Conservation (phyloP, 2,888 invertebrate species). For the Pollenia labialis region DNA sequence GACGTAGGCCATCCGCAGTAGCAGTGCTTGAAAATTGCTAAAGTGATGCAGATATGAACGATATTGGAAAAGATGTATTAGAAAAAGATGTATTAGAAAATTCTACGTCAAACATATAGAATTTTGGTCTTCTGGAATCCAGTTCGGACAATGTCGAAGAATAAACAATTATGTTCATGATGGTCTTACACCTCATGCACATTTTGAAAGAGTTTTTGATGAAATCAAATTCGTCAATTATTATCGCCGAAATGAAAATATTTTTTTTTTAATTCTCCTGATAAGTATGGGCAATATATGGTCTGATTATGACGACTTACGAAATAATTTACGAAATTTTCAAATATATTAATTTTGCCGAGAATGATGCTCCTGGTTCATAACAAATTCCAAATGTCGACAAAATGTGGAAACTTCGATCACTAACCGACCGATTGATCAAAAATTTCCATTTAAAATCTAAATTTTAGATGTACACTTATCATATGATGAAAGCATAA, state of each 20-base stretch:
- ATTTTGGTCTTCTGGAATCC: too few species aligned
- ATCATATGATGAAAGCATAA: constrained; percentile 53
- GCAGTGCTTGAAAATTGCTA: background rate
- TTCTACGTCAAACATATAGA: background rate
- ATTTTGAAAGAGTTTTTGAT: background rate
- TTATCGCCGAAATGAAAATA: background rate
- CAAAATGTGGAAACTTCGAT: constrained; percentile 60
- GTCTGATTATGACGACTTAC: constrained; percentile 32
- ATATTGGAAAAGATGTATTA: background rate
- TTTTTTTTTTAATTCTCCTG: background rate
- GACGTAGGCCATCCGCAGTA: background rate
- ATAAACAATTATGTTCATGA: too few species aligned
- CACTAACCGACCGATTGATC: constrained; percentile 47
- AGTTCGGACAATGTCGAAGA: too few species aligned
- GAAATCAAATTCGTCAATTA: background rate
- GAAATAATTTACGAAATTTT: constrained; percentile 52
- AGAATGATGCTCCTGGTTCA: background rate
- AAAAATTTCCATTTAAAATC: constrained; percentile 36
- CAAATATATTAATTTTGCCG: constrained; percentile 41
- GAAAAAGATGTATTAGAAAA: too few species aligned
- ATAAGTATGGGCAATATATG: constrained; percentile 4
- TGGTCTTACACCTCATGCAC: background rate
- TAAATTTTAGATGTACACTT: constrained; percentile 43
- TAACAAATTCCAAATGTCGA: background rate
- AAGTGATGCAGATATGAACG: background rate